phyloP scores from a whole-genome alignment of 2,113 vertebrate species.

The Percina caprodes region DNA sequence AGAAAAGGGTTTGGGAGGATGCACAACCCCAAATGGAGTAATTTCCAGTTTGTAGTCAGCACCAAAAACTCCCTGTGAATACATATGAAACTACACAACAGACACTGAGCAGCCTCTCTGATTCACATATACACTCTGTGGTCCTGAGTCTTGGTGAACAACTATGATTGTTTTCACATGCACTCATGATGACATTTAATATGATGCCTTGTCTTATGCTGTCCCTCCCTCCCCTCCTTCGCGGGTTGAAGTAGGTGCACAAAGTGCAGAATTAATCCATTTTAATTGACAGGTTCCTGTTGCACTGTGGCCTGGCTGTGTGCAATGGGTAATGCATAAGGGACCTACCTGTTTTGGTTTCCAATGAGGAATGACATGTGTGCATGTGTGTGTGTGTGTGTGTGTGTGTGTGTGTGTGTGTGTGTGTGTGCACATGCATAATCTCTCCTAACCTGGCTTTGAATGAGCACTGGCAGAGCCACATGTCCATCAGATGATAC shows the following conservation, averaged over 20 bases:
- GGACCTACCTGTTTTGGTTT: conserved; percentile 57
- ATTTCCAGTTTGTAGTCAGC: conserved; percentile 20
- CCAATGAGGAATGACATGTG: conserved; percentile 61
- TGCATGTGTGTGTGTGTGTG: background rate
- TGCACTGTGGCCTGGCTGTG: conserved; percentile 61
- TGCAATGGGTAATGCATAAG: conserved; percentile 66
- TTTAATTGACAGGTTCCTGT: conserved; percentile 73
- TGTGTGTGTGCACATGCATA: conserved; percentile 18
- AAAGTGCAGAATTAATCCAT: conserved; percentile 58
- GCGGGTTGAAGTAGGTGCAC: conserved; percentile 36
- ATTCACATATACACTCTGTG: background rate
- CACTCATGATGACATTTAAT: conserved; percentile 8
- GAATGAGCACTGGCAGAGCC: conserved; percentile 49
- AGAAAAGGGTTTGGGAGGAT: conserved; percentile 24
- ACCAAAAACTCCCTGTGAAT: conserved; percentile 10
- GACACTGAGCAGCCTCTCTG: conserved; percentile 17
- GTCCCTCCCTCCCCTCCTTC: background rate
- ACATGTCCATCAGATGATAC: conserved; percentile 45
- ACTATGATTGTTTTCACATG: conserved; percentile 19
- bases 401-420: conserved; percentile 11
- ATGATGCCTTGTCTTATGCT: background rate
- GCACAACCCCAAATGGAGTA: conserved; percentile 28
- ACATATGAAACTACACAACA: conserved; percentile 22
- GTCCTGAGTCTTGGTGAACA: background rate
- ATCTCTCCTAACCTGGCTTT: conserved; percentile 35